Conservation (phyloP, 2,888 invertebrate species). For the Drosophila stalkeri region DNA sequence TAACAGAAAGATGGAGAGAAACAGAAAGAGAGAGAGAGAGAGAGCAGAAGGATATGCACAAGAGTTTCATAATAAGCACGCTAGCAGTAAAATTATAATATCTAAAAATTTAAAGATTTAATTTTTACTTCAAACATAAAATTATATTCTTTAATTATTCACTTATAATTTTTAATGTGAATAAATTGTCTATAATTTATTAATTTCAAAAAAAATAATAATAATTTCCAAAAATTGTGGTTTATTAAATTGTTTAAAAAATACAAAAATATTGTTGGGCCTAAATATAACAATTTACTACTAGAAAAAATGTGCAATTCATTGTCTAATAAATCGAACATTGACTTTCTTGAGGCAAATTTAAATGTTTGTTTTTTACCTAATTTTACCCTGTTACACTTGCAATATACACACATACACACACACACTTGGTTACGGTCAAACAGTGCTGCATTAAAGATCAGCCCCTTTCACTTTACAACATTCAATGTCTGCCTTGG, state of each 20-base stretch:
- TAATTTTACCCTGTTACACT: not conserved
- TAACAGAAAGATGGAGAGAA: not conserved
- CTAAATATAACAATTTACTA: not conserved
- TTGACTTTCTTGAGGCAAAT: not conserved
- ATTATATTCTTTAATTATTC: not conserved
- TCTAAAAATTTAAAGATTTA: too few species aligned
- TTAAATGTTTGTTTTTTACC: conserved; percentile 1
- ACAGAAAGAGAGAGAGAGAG: too few species aligned
- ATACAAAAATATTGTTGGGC: not conserved
- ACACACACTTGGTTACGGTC: too few species aligned
- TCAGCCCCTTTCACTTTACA: conserved; percentile 40
- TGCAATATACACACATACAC: conserved; percentile 7
- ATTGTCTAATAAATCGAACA: conserved; percentile 1
- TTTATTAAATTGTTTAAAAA: not conserved
- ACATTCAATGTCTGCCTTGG: conserved; percentile 27
- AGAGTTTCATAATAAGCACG: not conserved
- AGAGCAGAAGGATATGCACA: not conserved
- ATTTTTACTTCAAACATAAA: too few species aligned
- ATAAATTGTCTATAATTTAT: too few species aligned
- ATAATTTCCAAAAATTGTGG: not conserved
- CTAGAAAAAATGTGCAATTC: not conserved
- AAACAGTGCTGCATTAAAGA: not conserved
- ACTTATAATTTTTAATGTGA: too few species aligned
- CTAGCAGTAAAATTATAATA: too few species aligned
- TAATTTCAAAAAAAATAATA: not conserved